Evolutionary conservation across 2,113 vertebrate genomes (phyloP).

Genomic region (Macheiramphus alcinus): DNA sequence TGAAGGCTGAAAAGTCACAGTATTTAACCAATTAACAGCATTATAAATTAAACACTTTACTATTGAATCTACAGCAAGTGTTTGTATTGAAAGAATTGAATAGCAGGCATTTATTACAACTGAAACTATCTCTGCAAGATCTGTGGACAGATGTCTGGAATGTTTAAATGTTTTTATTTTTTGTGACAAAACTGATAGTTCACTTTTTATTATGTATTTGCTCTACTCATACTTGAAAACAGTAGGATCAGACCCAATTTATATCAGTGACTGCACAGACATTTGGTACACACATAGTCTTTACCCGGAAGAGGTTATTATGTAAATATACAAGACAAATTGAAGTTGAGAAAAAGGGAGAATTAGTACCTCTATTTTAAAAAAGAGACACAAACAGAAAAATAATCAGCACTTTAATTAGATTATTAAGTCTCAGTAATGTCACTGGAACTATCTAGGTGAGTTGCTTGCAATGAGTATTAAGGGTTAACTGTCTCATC

Average conservation of each 20-base stretch:
- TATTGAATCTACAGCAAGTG: background rate
- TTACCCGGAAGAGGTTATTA: background rate
- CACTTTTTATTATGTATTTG: background rate
- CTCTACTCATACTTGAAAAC: background rate
- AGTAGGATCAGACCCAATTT: background rate
- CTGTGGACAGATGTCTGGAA: background rate
- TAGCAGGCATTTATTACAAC: background rate
- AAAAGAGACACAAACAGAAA: background rate
- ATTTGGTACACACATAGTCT: background rate
- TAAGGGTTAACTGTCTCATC: background rate
- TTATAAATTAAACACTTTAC: background rate
- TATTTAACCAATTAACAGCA: background rate
- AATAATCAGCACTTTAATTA: background rate
- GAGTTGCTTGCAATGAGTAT: background rate
- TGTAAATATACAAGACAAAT: background rate
- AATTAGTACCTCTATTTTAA: background rate
- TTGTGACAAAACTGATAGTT: background rate
- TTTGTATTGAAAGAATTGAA: background rate
- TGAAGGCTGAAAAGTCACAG: background rate
- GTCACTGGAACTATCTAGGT: background rate
- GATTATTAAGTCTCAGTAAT: background rate
- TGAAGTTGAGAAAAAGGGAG: background rate
- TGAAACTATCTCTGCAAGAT: background rate
- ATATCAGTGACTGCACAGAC: background rate
- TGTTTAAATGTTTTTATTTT: background rate